Percentiles rank a stretch among this genome's conserved stretches.
Evolutionary conservation across 2,797 vertebrate species (phyloP).

Genomic region (Chloroceryle inda): DNA sequence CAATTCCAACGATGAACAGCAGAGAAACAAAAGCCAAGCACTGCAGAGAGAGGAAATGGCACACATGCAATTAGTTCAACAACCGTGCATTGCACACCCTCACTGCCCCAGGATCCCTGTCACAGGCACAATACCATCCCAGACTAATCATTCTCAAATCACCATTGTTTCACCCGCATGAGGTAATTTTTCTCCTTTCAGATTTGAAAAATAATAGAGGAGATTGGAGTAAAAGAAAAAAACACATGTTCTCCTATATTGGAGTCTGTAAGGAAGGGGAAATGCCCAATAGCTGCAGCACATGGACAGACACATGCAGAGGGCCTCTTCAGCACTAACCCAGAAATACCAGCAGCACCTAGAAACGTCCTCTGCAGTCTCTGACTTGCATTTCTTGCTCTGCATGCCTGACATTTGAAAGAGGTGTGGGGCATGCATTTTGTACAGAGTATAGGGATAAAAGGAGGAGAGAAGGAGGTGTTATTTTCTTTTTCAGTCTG

Average conservation of each 20-base stretch:
- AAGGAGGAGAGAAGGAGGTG: neutral
- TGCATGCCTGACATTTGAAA: neutral
- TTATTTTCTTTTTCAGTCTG: neutral
- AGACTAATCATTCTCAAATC: neutral
- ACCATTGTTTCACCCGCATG: neutral
- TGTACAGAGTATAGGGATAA: neutral
- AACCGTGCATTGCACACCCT: neutral
- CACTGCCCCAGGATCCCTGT: neutral
- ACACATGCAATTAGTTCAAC: neutral
- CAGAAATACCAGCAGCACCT: neutral
- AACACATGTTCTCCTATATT: neutral
- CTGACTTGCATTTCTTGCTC: neutral
- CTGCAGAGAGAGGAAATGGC: neutral
- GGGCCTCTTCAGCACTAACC: neutral
- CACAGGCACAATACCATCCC: neutral
- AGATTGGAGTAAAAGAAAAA: neutral
- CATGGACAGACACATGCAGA: neutral
- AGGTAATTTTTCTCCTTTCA: neutral
- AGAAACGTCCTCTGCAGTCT: neutral
- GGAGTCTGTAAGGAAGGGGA: neutral
- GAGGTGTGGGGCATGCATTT: neutral
- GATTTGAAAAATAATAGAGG: neutral
- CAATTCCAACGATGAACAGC: conserved; percentile 59
- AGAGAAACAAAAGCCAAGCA: conserved; percentile 55
- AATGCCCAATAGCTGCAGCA: neutral